Base-by-base conservation (phyloP, 1,140 invertebrate species). In the Megathymus violae region DNA sequence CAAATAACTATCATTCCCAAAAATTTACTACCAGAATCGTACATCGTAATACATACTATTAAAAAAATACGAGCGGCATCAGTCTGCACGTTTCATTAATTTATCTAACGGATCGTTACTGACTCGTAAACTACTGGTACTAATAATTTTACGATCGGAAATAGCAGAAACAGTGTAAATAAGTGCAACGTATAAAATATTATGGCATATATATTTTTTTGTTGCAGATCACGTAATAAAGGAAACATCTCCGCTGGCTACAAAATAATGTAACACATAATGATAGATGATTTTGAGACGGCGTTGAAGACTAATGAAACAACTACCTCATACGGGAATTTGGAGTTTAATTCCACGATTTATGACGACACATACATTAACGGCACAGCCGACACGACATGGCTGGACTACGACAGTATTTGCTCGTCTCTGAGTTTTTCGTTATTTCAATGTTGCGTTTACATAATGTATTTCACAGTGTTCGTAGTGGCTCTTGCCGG, bases 401-500 rank as follows among this genome's bases (percentile, higher is more conserved):
- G 68, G 64, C 5, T 16, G 13, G 69, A 71, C 16, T 66, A 58
- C 17, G 61, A 62, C n/a, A 46, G 16, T 46, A 44, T 67, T 41
- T 67, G 56, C 60, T 58, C 76, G 61, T 44, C 51, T 54, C 7
- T 34, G 44, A 14, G 56, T 16, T 48, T 67, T n/a, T 59, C 71
- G 1, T 92, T 93, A 69, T 95, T 96, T 64, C 93, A 95, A 71
- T 87, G 91, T 2, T 82, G 93, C 19, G 93, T 97, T 27, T 96
- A 95, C 76, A 81, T 95, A 19, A 92, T 96, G 72, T 97, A 97
- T 88, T 92, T 93, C 41, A 82, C 92, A 15, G 94, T 97, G 4
- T 96, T 97, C 59, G 78, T 97, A 1, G 87, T 95, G 0, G 95
- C 96, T 0, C 78, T 97, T 4, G 67, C 95, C 0, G 97, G 96